Evolutionary conservation across 2,797 vertebrate species (phyloP).

Genomic region (Cynopterus sphinx): DNA sequence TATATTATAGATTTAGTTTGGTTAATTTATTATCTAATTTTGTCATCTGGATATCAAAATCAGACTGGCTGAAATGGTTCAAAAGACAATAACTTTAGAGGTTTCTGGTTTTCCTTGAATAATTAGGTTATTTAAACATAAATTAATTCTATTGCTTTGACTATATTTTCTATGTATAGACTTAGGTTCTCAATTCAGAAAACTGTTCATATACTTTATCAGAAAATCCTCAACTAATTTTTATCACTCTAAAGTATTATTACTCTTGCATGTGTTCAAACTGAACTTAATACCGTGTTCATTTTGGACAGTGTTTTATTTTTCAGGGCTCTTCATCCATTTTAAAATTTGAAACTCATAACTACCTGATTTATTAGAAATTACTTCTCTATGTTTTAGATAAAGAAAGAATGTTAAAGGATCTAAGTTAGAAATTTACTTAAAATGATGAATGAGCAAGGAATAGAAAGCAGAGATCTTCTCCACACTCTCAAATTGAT

Average conservation of each 20-base stretch:
- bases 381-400: neutral
- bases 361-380: neutral
- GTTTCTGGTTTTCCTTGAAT: neutral
- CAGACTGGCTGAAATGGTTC: neutral
- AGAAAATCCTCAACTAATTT: neutral
- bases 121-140: neutral
- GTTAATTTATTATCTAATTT: neutral
- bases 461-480: neutral
- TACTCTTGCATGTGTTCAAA: neutral
- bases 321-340: neutral
- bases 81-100: neutral
- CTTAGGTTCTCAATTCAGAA: neutral
- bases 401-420: neutral
- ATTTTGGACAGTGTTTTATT: neutral
- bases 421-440: neutral
- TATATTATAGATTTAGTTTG: neutral
- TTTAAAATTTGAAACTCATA: neutral
- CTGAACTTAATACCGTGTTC: neutral
- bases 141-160: neutral
- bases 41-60: neutral
- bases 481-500: neutral
- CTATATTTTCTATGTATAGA: neutral
- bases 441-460: neutral
- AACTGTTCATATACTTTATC: neutral
- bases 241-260: neutral